Base-by-base conservation (phyloP, 2,888 invertebrate species). In the Scrobipalpa atriplicella region DNA sequence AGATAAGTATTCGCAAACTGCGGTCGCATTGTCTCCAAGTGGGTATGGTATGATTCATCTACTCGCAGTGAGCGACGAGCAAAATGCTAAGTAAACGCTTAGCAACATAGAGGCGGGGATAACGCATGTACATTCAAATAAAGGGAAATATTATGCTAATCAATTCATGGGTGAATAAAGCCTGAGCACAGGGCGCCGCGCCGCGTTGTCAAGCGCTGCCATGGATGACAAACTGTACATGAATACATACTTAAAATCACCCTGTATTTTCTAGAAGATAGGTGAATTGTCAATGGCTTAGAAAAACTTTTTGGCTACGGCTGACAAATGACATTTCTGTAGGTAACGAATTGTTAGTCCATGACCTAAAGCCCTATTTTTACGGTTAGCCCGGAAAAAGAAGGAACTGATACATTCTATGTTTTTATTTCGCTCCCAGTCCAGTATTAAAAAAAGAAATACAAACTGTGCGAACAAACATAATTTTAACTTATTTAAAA, bases 11-110 rank as follows among this genome's bases (percentile, higher is more conserved):
- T 11, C 13, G 43, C 43, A 29, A 29, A 43, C 43, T 64, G 67
- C 68, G 66, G 73, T 70, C 67, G 68, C 70, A 71, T 72, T 74
- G 75, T 74, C 71, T 71, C 67, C 47, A 51, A 68, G 66, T 54
- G 54, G 10, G 18, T 41, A 63, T 69, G 10, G 18, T 41, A 63
- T 69, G 67, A 67, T 65, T 69, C 67, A 69, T 67, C 63, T 16
- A 54, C 18, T 13, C 39, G 38, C 13, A 29, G 52, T 43, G 43
- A 58, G 11, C 13, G 16, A 58, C 36, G 43, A 58, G 11, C 13
- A 38, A 58, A 64, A 62, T 61, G 18, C 41, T 43, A 68, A 64
- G 54, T 60, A 65, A 67, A 65, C 39, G 41, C 63, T 64, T 66
- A 66, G 18, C 16, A 65, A 62, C 66, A 62, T 58, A 66, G 64